phyloP scores from a whole-genome alignment of 2,113 vertebrate genomes.

The Gnathonemus echidnorhynchus region DNA sequence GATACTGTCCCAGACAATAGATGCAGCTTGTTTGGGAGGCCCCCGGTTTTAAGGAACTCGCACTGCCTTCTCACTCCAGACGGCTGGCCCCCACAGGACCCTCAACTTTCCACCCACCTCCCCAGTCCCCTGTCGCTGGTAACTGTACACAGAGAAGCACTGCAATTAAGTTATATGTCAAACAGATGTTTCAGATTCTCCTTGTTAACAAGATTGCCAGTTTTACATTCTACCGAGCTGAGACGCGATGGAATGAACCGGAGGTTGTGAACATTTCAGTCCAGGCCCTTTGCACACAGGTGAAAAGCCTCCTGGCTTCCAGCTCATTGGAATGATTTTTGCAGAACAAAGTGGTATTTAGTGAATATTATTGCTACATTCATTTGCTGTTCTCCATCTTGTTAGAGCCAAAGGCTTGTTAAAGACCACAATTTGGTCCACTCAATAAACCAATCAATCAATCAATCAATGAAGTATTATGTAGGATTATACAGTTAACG shows the following conservation, averaged over 20 bases:
- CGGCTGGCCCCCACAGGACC: slow-evolving; percentile 12
- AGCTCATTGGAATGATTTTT: slow-evolving; percentile 12
- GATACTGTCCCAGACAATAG: slow-evolving; percentile 27
- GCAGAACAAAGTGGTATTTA: not conserved
- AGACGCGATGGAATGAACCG: slow-evolving; percentile 26
- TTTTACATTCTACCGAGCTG: slow-evolving; percentile 24
- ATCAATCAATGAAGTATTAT: not conserved
- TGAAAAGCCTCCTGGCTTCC: slow-evolving; percentile 18
- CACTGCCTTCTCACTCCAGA: not conserved
- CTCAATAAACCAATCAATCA: not conserved
- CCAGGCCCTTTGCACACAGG: slow-evolving; percentile 31
- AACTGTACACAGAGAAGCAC: slow-evolving; percentile 30
- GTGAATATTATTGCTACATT: not conserved
- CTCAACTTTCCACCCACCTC: slow-evolving; percentile 17
- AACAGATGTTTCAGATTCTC: slow-evolving; percentile 37
- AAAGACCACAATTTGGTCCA: not conserved
- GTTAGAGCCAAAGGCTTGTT: not conserved
- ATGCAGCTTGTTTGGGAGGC: slow-evolving; percentile 13
- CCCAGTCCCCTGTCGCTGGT: slow-evolving; percentile 22
- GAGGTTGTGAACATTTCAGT: slow-evolving; percentile 33
- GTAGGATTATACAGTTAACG: not conserved
- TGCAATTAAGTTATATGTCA: slow-evolving; percentile 38
- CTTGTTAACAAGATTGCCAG: slow-evolving; percentile 30
- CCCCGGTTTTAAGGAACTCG: slow-evolving; percentile 20
- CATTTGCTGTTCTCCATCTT: not conserved